Conservation (phyloP, 2,797 vertebrate genomes). For the Megaceryle alcyon region DNA sequence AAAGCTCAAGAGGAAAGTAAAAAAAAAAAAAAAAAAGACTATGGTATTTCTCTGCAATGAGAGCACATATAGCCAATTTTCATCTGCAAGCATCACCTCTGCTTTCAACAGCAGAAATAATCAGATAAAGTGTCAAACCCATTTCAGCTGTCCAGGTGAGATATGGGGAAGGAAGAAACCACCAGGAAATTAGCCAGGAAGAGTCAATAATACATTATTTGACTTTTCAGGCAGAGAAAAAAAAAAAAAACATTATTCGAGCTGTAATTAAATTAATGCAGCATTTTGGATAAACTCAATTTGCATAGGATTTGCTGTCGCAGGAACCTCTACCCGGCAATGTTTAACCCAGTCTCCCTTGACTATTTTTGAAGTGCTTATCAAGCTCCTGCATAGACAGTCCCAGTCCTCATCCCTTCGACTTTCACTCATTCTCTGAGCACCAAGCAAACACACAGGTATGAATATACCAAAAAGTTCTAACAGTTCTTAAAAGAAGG, state of each 20-base stretch:
- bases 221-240: background rate
- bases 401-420: accelerated
- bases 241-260: background rate
- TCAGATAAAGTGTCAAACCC: background rate
- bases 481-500: background rate
- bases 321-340: background rate
- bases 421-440: background rate
- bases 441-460: background rate
- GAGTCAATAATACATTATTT: background rate
- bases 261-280: background rate
- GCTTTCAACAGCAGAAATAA: background rate
- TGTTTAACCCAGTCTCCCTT: background rate
- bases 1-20: background rate
- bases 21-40: background rate
- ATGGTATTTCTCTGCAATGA: background rate
- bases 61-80: background rate
- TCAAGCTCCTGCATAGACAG: background rate
- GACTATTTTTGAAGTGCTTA: background rate
- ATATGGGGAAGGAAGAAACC: background rate
- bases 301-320: background rate
- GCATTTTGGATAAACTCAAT: background rate
- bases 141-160: background rate
- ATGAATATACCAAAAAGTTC: background rate
- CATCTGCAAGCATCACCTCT: background rate
- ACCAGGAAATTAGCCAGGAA: background rate